Evolutionary conservation across 92 coral and sea anemone genomes (phyloP).

Genomic region (Porites divaricata): DNA sequence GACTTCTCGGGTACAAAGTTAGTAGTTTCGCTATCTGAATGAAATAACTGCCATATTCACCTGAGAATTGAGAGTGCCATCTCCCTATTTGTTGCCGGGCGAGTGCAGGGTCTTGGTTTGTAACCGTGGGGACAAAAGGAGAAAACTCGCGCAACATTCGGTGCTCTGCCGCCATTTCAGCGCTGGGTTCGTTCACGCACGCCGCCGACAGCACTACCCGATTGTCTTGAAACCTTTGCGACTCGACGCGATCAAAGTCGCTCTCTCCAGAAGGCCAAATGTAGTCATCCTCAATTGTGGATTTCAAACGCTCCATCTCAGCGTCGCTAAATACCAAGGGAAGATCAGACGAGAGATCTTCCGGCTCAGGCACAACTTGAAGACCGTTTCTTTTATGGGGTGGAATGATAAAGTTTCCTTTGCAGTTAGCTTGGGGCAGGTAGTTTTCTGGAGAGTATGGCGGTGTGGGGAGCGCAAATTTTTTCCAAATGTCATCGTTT

Average conservation of each 20-base stretch:
- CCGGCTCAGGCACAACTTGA: constrained; percentile 98
- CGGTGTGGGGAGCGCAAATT: constrained; percentile 92
- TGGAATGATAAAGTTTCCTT: constrained; percentile 53
- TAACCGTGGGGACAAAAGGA: constrained; percentile 38
- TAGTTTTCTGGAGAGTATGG: constrained; percentile 95
- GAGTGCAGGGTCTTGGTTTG: constrained; percentile 34
- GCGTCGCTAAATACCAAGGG: constrained; percentile 95
- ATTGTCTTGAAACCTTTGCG: constrained; percentile 48
- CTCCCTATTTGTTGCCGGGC: constrained; percentile 40
- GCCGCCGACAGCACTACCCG: constrained; percentile 38
- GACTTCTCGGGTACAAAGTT: neutral
- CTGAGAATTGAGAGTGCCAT: constrained; percentile 46
- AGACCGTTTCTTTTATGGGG: constrained; percentile 64
- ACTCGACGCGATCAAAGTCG: constrained; percentile 72
- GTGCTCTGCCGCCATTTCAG: constrained; percentile 52
- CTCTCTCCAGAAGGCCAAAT: constrained; percentile 80
- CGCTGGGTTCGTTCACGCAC: constrained; percentile 35
- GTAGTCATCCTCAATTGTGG: constrained; percentile 88
- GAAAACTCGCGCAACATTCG: constrained; percentile 36
- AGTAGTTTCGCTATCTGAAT: neutral
- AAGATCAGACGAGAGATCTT: constrained; percentile 86
- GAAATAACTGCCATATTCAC: constrained; percentile 35
- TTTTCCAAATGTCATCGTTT: constrained; percentile 86
- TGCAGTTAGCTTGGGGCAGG: constrained; percentile 62
- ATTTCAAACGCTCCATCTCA: constrained; percentile 91